Percentiles rank a stretch among this genome's conserved stretches.
These are phyloP conservation scores for Melitaea cinxia DNA, from an alignment of 1,140 invertebrate species.

Conservation along the genomic window DNA sequence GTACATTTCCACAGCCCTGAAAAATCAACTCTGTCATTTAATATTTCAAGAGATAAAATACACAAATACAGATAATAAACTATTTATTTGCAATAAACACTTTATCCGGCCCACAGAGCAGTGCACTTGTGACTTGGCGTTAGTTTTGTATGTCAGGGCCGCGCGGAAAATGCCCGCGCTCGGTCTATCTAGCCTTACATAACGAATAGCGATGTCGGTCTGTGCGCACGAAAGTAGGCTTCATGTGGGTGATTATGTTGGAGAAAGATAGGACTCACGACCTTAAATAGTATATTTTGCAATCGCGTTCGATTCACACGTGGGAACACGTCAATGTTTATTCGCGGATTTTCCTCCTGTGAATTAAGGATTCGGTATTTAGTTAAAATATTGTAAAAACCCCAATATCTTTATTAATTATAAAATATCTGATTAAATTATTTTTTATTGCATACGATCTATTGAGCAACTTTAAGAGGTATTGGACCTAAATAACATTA, in stretches of 20 bases:
- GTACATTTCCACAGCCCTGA: no score
- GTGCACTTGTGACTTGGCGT: slow-evolving; percentile 32
- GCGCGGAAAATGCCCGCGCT: slow-evolving; percentile 32
- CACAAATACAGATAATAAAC: slow-evolving; percentile 1
- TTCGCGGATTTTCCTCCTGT: no score
- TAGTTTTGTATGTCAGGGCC: slow-evolving; percentile 32
- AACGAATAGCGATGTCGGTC: slow-evolving; percentile 5
- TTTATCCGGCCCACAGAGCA: slow-evolving; percentile 27
- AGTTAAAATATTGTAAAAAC: no score
- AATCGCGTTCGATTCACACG: background rate
- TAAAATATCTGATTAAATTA: no score
- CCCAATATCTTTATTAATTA: no score
- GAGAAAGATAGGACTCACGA: background rate
- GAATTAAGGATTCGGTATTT: no score
- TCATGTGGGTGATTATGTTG: slow-evolving; percentile 14
- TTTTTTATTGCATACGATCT: no score
- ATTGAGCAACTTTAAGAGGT: no score
- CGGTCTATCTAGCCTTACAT: slow-evolving; percentile 17
- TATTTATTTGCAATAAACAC: slow-evolving; percentile 17
- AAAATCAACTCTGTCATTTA: no score
- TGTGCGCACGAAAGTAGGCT: slow-evolving; percentile 8
- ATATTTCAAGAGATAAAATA: background rate
- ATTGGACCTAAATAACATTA: no score
- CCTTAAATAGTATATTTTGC: slow-evolving; percentile 5
- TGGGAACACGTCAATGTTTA: no score